Base-by-base conservation (phyloP, 2,888 invertebrate species). In the Neoitamus cyanurus region DNA sequence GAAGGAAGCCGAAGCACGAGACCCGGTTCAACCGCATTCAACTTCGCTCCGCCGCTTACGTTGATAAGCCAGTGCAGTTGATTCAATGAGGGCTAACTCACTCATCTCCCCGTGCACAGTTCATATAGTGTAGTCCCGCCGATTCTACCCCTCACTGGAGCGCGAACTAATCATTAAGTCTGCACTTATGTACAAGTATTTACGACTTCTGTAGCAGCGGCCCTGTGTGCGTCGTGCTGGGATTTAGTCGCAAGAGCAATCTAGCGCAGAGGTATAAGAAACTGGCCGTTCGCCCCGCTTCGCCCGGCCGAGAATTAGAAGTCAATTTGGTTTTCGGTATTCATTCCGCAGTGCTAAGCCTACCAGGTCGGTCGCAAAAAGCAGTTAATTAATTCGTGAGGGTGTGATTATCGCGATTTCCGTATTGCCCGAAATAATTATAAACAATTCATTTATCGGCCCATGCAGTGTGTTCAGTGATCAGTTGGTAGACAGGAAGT, bases 271-370 rank as follows among this genome's bases (percentile, higher is more conserved):
- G 82, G 58, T 48, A 34, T 58, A 80, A 78, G 78, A 9, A 9
- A 34, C 58, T 82, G 69, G 6, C 28, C 28, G 46, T 20, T n/a
- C 20, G 25, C 36, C 25, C 30, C 28, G 42, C 46, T 46, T 20
- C n/a, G 20, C 36, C 6, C 68, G 34, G 6, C 37, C n/a, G 48
- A 69, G 69, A 82, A 84, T 84, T 84, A 73, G 73, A 84, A 84
- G 84, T 77, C 70, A 78, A 78, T 84, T 84, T 77, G 34, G 69
- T 69, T 69, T 28, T 37, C 69, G 30, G 83, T 83, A 84, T 75
- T 85, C 85, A 86, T 85, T 87, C 86, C 83, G 69, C 68, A 82
- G 68, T 69, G 48, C 42, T 85, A 86, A 86, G 86, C 87, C 87
- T 87, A 85, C 70, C 77, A 73, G 86, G 78, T 85, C 87, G 86